Evolutionary conservation across 2,113 vertebrate genomes (phyloP).

Genomic region (Pseudolaguvia tuberculata): DNA sequence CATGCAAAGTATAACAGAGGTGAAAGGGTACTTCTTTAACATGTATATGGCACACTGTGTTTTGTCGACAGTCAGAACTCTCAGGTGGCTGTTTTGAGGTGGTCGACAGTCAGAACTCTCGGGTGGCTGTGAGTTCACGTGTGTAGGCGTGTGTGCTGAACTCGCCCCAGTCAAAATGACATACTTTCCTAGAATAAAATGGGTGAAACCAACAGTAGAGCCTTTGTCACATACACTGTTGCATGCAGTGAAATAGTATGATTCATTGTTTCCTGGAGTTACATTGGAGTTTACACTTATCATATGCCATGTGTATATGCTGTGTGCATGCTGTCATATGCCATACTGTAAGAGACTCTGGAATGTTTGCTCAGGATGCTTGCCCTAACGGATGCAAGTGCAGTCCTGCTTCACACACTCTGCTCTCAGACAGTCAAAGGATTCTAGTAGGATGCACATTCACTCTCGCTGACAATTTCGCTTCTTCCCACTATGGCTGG

Average conservation of each 20-base stretch:
- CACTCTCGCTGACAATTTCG: not conserved
- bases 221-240: no score
- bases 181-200: no score
- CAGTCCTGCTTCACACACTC: not conserved
- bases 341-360: no score
- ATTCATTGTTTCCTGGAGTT: no score
- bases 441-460: not conserved
- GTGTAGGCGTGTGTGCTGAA: not conserved
- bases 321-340: no score
- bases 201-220: no score
- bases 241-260: no score
- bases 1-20: not conserved
- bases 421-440: not conserved
- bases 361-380: not conserved
- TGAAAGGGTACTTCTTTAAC: not conserved
- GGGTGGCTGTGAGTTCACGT: not conserved
- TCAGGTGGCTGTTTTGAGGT: slow-evolving; percentile 7
- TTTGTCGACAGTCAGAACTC: not conserved
- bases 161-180: not conserved
- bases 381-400: not conserved
- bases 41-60: not conserved
- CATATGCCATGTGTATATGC: no score
- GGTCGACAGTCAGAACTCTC: not conserved
- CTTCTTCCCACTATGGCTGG: not conserved
- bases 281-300: no score